Base-by-base conservation (phyloP, 1,140 invertebrate species). In the Drosophila triauraria region DNA sequence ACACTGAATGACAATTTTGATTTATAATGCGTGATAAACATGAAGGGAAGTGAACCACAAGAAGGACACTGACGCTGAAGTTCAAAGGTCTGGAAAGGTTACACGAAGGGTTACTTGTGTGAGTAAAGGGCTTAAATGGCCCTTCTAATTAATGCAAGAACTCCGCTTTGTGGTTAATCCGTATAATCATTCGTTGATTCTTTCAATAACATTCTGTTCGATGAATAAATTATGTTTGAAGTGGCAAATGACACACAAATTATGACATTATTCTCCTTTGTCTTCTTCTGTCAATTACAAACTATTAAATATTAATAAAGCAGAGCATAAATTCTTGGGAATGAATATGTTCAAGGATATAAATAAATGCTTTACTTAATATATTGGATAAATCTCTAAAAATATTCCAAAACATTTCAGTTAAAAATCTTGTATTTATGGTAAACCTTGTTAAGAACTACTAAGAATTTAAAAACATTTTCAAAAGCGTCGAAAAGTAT, bases 21-120 rank as follows among this genome's bases (percentile, higher is more conserved):
- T 80, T 80, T 80, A 80, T 80, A 56, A 75, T 75, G 61, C 63
- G 43, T 79, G 77, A 80, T 79, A 79, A 74, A 54, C 63, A 70
- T 46, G 62, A 40, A 25, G 10, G 47, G 25, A 63, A 62, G 15
- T 27, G 23, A 47, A 46, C 48, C 23, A 32, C 53, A 71, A 50
- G 44, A 25, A 25, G 62, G 47, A 32, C 61, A 27, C 38, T 35
- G 13, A 32, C 8, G 53, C 23, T 64, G 30, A 40, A 38, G 40
- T 56, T 54, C 48, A 51, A 40, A 48, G 23, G 30, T 40, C 9
- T 10, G 32, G 0, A 63, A 64, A 30, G 59, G 64, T 47, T 64
- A 63, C 6, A 20, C 0, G 5, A 40, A 38, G 38, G 35, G 17
- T 63, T 7, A 13, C 0, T 17, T 20, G 15, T 38, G n/a, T 32